Evolutionary conservation across 2,888 invertebrate genomes (phyloP), one percentile per base, ranked within the genome.

Genomic region (Euproctis similis): DNA sequence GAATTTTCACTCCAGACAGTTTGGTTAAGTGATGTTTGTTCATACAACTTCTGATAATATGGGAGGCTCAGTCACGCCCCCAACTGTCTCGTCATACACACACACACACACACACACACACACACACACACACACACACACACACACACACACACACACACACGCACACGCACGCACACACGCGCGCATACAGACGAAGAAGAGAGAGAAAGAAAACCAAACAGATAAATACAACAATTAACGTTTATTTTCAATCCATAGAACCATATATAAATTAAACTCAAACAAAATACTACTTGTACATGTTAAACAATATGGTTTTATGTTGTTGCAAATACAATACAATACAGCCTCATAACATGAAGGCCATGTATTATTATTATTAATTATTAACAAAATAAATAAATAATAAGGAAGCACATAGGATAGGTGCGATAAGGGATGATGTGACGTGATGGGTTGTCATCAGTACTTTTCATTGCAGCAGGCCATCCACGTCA

Each of bases 161-260:
- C n/a, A n/a, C n/a, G n/a, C n/a, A n/a, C n/a, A n/a, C n/a, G n/a
- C n/a, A n/a, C n/a, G n/a, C n/a, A n/a, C n/a, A n/a, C n/a, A n/a
- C n/a, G n/a, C n/a, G n/a, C n/a, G n/a, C n/a, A n/a, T n/a, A n/a
- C n/a, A n/a, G n/a, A n/a, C n/a, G n/a, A n/a, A n/a, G n/a, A n/a
- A n/a, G n/a, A n/a, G n/a, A n/a, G n/a, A 19, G 2, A 59, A 63
- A 65, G 60, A 73, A 71, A 71, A 75, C 64, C 63, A 65, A 65
- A 51, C 6, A 14, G 57, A 59, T 69, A 70, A 67, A 68, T 81
- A 81, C 80, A 81, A 80, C 78, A 81, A 73, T 73, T 73, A 80
- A 80, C 76, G 64, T 82, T 81, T 81, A 82, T 81, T 81, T 59
- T 81, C 73, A 81, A 77, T 81, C 76, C 81, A 80, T 71, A 77